Evolutionary conservation across 2,797 vertebrate genomes (phyloP), one percentile per base, ranked within the genome.

Genomic region (Pantherophis alleghaniensis): DNA sequence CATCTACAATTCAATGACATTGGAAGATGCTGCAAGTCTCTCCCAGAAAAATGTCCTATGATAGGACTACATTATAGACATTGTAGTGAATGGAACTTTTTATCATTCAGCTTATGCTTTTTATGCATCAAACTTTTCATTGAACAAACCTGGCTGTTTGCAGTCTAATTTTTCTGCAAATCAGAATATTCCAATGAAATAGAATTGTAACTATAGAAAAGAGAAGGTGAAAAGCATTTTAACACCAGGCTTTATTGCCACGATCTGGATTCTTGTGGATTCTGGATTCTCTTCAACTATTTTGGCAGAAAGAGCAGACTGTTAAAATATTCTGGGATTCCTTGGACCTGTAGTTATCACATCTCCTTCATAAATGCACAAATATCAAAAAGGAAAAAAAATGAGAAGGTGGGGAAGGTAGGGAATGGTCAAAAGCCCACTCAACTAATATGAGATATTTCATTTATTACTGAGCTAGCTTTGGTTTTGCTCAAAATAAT

Each of bases 251-350:
- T 92, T 59, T 37, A 12, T 0, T 0, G 74, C 37, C 28, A 69
- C 7, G 18, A 90, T n/a, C 6, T 59, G 51, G 12, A 55, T 13
- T 55, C 55, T 55, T 12, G 1, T 26, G 59, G 24, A 11, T 13
- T 47, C 37, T 47, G 83, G 0, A 0, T 14, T 88, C 26, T 61
- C 22, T n/a, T 28, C 42, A 1, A 4, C 79, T 74, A 37, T 57
- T 63, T 89, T 0, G 18, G 22, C 28, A 90, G 20, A 57, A 60
- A 86, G 74, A 92, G 9, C 11, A 20, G 61, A 79, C 16, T 2
- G 47, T 88, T 92, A 57, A 86, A 86, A 26, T 83, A 53, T 24
- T 26, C 22, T 37, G 22, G 20, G 26, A 89, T 61, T 53, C 7
- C 57, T 22, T 60, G 66, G 51, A 57, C 22, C 16, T 47, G 24